Evolutionary conservation across 2,797 vertebrate species (phyloP).

Genomic region (Gymnoscopelus microlampas): DNA sequence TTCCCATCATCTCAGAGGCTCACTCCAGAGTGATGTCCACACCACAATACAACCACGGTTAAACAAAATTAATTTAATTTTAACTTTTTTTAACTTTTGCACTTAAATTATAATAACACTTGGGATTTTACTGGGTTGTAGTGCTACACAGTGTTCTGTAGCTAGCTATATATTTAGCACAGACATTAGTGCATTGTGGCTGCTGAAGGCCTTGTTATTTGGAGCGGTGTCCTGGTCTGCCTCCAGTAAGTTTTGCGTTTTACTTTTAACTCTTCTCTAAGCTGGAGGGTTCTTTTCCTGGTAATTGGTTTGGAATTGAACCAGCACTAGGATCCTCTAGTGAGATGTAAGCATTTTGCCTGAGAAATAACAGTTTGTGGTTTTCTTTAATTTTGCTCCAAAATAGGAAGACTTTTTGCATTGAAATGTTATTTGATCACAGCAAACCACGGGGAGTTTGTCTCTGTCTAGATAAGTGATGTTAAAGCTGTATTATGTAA

Average conservation of each 20-base stretch:
- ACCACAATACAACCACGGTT: conserved; percentile 46
- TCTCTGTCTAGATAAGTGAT: no score
- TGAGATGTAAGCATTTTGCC: background rate
- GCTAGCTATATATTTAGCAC: conserved; percentile 19
- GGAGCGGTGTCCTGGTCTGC: conserved; percentile 17
- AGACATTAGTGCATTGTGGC: conserved; percentile 24
- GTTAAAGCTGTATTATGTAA: no score
- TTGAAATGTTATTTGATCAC: conserved; percentile 8
- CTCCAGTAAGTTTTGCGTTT: conserved; percentile 16
- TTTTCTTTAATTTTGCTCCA: background rate
- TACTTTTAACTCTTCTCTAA: background rate
- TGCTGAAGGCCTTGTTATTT: conserved; percentile 30
- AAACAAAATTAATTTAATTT: conserved; percentile 53
- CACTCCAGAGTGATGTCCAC: conserved; percentile 41
- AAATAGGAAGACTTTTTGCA: conserved; percentile 11
- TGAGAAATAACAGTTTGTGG: background rate
- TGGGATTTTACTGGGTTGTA: background rate
- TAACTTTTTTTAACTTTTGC: conserved; percentile 11
- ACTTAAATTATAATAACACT: no score
- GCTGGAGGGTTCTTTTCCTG: conserved; percentile 27
- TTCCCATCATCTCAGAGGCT: conserved; percentile 51
- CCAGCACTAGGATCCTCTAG: background rate
- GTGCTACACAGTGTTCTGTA: no score
- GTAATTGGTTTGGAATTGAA: conserved; percentile 19
- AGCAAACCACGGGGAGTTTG: no score